Evolutionary conservation across 2,888 invertebrate species (phyloP).

Genomic region (Sepioteuthis lessoniana): DNA sequence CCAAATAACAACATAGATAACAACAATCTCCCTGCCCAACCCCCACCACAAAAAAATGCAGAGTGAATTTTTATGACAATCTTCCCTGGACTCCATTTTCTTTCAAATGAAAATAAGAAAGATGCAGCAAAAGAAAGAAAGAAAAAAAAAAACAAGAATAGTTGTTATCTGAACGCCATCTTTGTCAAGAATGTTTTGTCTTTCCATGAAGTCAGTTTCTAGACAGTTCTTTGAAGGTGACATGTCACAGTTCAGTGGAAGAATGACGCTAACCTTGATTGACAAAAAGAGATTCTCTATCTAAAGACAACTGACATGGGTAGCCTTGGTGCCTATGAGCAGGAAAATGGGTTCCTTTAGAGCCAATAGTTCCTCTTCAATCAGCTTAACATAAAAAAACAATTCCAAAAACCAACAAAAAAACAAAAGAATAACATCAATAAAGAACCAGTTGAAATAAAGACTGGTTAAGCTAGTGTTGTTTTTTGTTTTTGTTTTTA

Average conservation of each 20-base stretch:
- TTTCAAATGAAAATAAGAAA: not conserved
- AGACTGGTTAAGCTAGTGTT: not conserved
- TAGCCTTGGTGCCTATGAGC: not conserved
- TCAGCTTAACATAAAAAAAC: not conserved
- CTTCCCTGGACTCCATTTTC: too few relatives aligned
- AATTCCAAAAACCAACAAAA: too few relatives aligned
- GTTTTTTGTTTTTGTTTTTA: not conserved
- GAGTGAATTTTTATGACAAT: too few relatives aligned
- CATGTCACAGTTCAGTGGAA: not conserved
- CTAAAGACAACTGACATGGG: not conserved
- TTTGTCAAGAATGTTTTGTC: not conserved
- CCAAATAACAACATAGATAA: too few relatives aligned
- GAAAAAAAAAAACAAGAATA: not conserved
- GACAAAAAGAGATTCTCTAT: not conserved
- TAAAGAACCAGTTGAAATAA: not conserved
- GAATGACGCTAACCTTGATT: not conserved
- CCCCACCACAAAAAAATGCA: too few relatives aligned
- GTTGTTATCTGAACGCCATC: not conserved
- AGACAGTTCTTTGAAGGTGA: slow-evolving; percentile 14
- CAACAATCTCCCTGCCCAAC: too few relatives aligned
- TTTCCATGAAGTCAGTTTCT: not conserved
- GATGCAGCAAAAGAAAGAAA: not conserved
- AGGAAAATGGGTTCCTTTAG: not conserved
- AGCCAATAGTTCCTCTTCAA: not conserved
- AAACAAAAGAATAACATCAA: not conserved